Conservation (phyloP, 2,888 invertebrate species). For the Watsonalla binaria region DNA sequence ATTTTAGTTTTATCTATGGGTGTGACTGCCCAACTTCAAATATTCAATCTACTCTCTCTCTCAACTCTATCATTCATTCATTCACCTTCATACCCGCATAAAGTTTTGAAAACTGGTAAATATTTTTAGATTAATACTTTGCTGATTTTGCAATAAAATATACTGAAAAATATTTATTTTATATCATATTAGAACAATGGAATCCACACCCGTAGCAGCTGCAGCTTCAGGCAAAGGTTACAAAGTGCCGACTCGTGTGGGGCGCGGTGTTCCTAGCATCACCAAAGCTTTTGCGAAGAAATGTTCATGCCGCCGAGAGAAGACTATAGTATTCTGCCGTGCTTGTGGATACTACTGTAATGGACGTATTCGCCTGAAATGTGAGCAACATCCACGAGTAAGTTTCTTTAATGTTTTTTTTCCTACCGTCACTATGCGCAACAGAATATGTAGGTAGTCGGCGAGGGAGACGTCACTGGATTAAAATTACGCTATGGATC, state of each 20-base stretch:
- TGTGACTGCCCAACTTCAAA: too few species aligned
- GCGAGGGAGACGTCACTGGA: too few species aligned
- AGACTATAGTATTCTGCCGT: constrained; percentile 65
- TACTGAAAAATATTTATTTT: too few species aligned
- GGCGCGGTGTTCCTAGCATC: constrained; percentile 63
- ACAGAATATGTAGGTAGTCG: too few species aligned
- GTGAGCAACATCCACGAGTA: constrained; percentile 64
- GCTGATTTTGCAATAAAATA: too few species aligned
- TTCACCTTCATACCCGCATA: too few species aligned
- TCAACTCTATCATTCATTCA: too few species aligned
- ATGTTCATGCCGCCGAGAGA: constrained; percentile 60
- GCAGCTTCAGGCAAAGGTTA: constrained; percentile 54
- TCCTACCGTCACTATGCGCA: not conserved
- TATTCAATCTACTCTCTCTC: too few species aligned
- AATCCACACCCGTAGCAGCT: constrained; percentile 57
- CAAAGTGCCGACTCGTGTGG: constrained; percentile 42
- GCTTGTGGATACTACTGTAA: constrained; percentile 67
- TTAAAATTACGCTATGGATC: too few species aligned
- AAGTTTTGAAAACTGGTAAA: too few species aligned
- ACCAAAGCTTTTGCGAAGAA: constrained; percentile 39
- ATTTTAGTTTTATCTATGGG: too few species aligned
- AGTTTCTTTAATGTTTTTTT: constrained; percentile 15
- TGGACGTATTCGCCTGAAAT: constrained; percentile 64
- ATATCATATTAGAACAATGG: constrained; percentile 20
- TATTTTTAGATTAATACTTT: too few species aligned